These are phyloP conservation scores for Nomada flava DNA, from an alignment of 2,888 invertebrate genomes.

Conservation along the genomic window DNA sequence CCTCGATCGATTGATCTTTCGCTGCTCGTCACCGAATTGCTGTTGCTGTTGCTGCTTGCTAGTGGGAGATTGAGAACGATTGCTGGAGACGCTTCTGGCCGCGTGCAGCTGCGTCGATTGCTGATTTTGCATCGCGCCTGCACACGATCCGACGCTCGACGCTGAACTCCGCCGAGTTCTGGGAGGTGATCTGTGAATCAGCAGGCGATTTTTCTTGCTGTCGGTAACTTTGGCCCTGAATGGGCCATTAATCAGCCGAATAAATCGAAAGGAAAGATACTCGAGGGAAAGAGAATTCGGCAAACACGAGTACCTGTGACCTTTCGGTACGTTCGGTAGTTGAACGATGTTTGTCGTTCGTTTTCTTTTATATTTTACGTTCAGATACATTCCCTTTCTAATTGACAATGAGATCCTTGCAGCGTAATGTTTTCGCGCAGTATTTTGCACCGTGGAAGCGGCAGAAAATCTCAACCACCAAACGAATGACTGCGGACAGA, in stretches of 20 bases:
- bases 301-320: too few relatives aligned
- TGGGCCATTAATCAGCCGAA: too few relatives aligned
- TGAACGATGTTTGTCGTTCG: background rate
- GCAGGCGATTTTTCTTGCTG: constrained; percentile 11
- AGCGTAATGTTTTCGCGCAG: constrained; percentile 8
- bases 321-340: background rate
- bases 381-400: background rate
- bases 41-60: constrained; percentile 47
- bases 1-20: constrained; percentile 83
- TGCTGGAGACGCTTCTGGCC: constrained; percentile 83
- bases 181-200: constrained; percentile 84
- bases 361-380: background rate
- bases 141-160: constrained; percentile 84
- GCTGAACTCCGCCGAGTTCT: constrained; percentile 85
- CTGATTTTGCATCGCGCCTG: constrained; percentile 75
- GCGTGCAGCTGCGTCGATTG: constrained; percentile 75
- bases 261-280: too few relatives aligned
- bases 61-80: constrained; percentile 84
- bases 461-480: constrained; percentile 7
- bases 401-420: background rate
- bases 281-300: too few relatives aligned
- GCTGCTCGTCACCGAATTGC: constrained; percentile 56
- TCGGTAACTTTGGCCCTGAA: background rate
- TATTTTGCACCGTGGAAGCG: background rate
- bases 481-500: constrained; percentile 41